phyloP scores from a whole-genome alignment of 1,140 invertebrate genomes.

The Diorhabda carinulata region DNA sequence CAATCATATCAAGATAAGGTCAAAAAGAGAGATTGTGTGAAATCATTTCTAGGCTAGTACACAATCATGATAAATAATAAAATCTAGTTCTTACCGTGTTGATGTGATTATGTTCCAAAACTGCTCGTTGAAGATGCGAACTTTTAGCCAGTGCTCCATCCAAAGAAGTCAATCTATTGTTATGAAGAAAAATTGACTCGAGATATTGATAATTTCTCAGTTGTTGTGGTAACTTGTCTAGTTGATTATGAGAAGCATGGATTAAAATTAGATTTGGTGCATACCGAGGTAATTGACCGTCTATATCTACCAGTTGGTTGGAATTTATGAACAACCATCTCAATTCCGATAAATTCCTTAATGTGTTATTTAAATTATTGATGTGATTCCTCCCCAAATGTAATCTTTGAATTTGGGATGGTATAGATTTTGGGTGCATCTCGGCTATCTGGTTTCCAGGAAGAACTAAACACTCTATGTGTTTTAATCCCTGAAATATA shows the following conservation, averaged over 20 bases:
- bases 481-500: constrained; percentile 59
- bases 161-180: constrained; percentile 65
- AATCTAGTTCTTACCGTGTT: constrained; percentile 57
- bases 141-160: constrained; percentile 67
- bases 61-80: no score
- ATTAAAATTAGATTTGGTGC: constrained; percentile 62
- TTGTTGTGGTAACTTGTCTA: constrained; percentile 65
- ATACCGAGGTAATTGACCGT: constrained; percentile 67
- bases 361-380: constrained; percentile 66
- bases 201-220: constrained; percentile 62
- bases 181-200: constrained; percentile 65
- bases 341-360: constrained; percentile 62
- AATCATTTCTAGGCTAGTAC: no score
- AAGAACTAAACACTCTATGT: constrained; percentile 64
- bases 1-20: no score
- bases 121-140: constrained; percentile 59
- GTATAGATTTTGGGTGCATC: constrained; percentile 41
- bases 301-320: constrained; percentile 67
- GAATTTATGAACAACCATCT: constrained; percentile 74
- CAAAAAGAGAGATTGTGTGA: no score
- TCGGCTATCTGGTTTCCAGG: constrained; percentile 62
- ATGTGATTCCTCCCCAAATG: constrained; percentile 71
- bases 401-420: constrained; percentile 60
- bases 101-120: constrained; percentile 68
- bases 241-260: constrained; percentile 66